phyloP scores from a whole-genome alignment of 2,888 invertebrate genomes.

The Tetragonula carbonaria region DNA sequence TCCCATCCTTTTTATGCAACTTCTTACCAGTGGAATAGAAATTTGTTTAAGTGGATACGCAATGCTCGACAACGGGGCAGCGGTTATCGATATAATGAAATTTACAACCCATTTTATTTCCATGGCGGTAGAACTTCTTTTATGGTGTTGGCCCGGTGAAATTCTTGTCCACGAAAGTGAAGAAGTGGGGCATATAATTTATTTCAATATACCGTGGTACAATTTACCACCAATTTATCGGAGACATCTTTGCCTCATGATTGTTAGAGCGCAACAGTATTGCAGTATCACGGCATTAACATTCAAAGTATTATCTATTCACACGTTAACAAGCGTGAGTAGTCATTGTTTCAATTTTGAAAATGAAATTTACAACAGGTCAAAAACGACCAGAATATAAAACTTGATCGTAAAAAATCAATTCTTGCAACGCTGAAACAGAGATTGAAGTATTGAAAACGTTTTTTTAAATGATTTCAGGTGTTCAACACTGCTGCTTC shows the following conservation, averaged over 20 bases:
- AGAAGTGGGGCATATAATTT: constrained; percentile 52
- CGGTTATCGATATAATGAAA: constrained; percentile 49
- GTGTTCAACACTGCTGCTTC: constrained; percentile 67
- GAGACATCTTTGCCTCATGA: constrained; percentile 52
- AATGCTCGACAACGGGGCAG: constrained; percentile 30
- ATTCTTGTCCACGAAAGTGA: constrained; percentile 61
- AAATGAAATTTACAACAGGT: neutral
- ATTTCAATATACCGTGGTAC: constrained; percentile 62
- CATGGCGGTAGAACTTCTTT: constrained; percentile 54
- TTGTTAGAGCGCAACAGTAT: constrained; percentile 56
- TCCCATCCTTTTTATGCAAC: constrained; percentile 66
- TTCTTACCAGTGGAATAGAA: constrained; percentile 63
- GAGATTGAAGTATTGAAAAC: neutral
- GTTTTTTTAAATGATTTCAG: constrained; percentile 35
- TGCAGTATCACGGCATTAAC: constrained; percentile 57
- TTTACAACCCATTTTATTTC: constrained; percentile 51
- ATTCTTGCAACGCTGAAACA: neutral
- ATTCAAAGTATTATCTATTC: constrained; percentile 57
- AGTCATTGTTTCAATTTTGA: no score
- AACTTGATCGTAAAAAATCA: neutral
- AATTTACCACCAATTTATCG: constrained; percentile 41
- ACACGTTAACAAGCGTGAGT: constrained; percentile 63
- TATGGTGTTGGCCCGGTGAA: constrained; percentile 66
- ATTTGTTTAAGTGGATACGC: constrained; percentile 69
- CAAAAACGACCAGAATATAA: neutral